Evolutionary conservation across 2,797 vertebrate species (phyloP).

Genomic region (Anas bernieri): DNA sequence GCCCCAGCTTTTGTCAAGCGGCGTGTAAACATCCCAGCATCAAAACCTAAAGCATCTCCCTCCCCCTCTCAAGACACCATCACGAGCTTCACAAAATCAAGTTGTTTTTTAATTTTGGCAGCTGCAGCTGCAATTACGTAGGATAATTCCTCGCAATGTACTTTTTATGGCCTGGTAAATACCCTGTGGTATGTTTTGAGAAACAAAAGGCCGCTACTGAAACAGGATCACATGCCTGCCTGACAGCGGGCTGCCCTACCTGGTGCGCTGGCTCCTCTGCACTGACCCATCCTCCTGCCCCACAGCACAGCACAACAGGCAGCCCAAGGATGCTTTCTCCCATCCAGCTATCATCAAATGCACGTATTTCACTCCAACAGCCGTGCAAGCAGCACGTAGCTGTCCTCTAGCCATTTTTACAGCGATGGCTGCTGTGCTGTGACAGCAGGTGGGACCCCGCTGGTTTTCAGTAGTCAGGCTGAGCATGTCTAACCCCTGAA

Average conservation of each 20-base stretch:
- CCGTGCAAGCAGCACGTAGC: neutral
- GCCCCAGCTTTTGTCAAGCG: neutral
- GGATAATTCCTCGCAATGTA: neutral
- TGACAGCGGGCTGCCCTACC: neutral
- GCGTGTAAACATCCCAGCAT: neutral
- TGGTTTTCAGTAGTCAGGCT: neutral
- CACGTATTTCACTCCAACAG: neutral
- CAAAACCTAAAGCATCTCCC: neutral
- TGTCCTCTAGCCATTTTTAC: neutral
- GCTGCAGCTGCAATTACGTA: neutral
- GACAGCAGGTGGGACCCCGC: neutral
- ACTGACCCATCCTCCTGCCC: neutral
- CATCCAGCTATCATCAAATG: neutral
- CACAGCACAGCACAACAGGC: fast-evolving
- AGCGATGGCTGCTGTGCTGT: neutral
- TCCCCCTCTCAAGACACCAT: neutral
- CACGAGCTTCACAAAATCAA: neutral
- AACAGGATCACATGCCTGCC: neutral
- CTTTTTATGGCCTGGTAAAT: neutral
- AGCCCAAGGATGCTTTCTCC: neutral
- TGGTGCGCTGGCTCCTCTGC: neutral
- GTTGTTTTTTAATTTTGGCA: neutral
- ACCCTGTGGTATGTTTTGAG: neutral
- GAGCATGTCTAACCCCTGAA: neutral
- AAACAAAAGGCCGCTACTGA: neutral